Base-by-base conservation (phyloP, 1,140 invertebrate genomes). In the Achatina immaculata region DNA sequence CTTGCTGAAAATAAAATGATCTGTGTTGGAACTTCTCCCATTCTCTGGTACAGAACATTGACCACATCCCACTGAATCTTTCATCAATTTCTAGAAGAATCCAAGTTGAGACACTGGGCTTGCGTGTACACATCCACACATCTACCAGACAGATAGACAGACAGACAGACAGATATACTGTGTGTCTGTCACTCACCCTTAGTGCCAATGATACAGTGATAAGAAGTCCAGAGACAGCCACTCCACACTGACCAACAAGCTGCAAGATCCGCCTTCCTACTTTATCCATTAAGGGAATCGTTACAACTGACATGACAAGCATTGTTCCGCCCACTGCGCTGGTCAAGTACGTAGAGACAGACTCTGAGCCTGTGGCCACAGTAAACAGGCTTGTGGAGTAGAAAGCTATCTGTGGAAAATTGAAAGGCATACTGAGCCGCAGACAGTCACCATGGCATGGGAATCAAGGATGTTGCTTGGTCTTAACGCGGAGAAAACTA, bases 161-260 rank as follows among this genome's bases (percentile, higher is more conserved):
- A n/a, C n/a, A n/a, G n/a, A n/a, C n/a, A n/a, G n/a, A n/a, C n/a
- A n/a, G n/a, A n/a, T n/a, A n/a, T n/a, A n/a, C n/a, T n/a, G n/a
- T n/a, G n/a, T n/a, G n/a, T n/a, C 14, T 19, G 65, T 11, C 14
- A 91, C 93, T 93, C 93, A 95, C 94, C 94, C 96, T 96, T 91
- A 97, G 91, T 65, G 87, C 86, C 81, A 95, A 83, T 86, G 93
- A 91, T 91, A 99, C 97, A 83, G 97, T 98, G 92, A 98, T 97
- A 93, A 98, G 97, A 90, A 98, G 97, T 88, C 96, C 97, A 93
- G 98, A 97, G 90, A 95, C 72, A 43, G 94, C 93, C 95, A 96
- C 95, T 74, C 95, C 95, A 0, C 78, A 82, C n/a, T 97, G 94
- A 3, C 96, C 96, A 80, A 94, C 86, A n/a, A 97, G 86, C 14